A percentile compares a stretch with the other conserved stretches of the same genome.
phyloP scores from a whole-genome alignment of 2,888 invertebrate species.

The Melipona beecheii region DNA sequence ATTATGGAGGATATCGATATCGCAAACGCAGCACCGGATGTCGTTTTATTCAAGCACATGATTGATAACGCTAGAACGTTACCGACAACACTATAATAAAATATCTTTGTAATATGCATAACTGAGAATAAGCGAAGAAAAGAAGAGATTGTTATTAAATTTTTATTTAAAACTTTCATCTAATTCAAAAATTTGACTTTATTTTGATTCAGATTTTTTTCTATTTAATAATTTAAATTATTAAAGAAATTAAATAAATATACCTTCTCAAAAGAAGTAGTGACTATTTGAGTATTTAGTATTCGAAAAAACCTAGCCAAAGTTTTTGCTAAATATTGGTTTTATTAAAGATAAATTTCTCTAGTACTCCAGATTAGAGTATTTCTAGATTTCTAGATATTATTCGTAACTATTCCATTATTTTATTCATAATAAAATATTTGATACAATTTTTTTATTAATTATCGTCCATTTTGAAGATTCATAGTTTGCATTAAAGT shows the following conservation, averaged over 20 bases:
- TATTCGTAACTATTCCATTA: neutral
- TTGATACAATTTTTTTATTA: too few relatives aligned
- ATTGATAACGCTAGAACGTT: neutral
- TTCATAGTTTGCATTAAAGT: too few relatives aligned
- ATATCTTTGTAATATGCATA: neutral
- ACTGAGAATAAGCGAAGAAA: neutral
- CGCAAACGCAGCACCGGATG: neutral
- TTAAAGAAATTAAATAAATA: neutral
- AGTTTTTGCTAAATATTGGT: neutral
- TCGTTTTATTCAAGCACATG: neutral
- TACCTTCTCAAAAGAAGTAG: neutral
- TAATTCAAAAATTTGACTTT: too few relatives aligned
- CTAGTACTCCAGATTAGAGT: neutral
- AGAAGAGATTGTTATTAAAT: neutral
- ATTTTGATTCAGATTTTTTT: too few relatives aligned
- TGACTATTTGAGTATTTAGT: neutral
- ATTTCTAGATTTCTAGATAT: neutral
- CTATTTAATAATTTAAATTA: too few relatives aligned
- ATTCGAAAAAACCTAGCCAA: neutral
- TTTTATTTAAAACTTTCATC: too few relatives aligned
- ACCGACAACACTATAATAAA: neutral
- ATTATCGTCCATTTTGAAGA: too few relatives aligned
- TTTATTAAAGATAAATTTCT: neutral
- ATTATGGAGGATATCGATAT: conserved; percentile 33
- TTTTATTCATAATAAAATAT: too few relatives aligned